Base-by-base conservation (phyloP, 2,113 vertebrate genomes). In the Indicator indicator region DNA sequence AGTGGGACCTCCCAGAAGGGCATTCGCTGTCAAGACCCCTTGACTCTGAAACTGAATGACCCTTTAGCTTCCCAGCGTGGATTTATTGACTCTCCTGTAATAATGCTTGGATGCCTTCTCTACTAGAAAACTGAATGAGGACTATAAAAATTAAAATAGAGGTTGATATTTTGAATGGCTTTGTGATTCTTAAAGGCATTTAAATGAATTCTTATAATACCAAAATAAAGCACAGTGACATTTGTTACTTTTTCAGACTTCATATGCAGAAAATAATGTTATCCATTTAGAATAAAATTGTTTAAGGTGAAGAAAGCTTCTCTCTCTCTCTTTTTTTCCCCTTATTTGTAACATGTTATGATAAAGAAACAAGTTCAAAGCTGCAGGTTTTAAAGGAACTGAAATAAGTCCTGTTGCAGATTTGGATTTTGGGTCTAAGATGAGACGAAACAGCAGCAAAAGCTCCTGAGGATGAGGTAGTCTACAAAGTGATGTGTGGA, bases 1-100 rank as follows among this genome's bases (percentile, higher is more conserved):
- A 94, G 85, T 71, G 59, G 83, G 76, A 90, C 67, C 76, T 90
- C 76, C 76, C 68, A 56, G 28, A 89, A 95, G 44, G 58, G 40
- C 67, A 88, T 75, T 89, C 50, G 40, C 54, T 58, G 72, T 62
- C 62, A 91, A 96, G 77, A 62, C 62, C 73, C 85, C 91, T 90
- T 78, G 65, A 86, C 38, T 88, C 8, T 2, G 24, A 78, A 95
- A 90, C 0, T 67, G 65, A 64, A 88, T 55, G 72, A 44, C 27
- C 50, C 65, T 89, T 88, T 59, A 83, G 48, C 30, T 83, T 72
- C 21, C 42, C 64, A 74, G 68, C 3, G 62, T 78, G 30, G 44
- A 60, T 86, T 95, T 94, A 93, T 23, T 68, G 65, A 86, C 50
- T 72, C 50, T 76, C 32, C 44, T 72, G 18, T 46, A 87, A 90